Percentiles rank a stretch among this genome's conserved stretches.
Conservation (phyloP, 1,140 invertebrate species). For the Lepidotrigona ventralis region DNA sequence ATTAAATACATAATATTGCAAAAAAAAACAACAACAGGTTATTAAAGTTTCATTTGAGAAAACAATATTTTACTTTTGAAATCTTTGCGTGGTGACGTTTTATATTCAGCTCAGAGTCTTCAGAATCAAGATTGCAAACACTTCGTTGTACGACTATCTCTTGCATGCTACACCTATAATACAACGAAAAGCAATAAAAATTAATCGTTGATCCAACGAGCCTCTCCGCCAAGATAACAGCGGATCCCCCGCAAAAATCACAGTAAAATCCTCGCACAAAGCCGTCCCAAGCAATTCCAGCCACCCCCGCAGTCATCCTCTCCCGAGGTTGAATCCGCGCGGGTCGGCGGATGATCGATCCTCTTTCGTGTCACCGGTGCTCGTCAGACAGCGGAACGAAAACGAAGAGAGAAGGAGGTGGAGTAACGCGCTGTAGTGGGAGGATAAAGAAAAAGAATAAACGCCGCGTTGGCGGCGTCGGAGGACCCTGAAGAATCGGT, state of each 20-base stretch:
- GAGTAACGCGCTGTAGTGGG: conserved; percentile 40
- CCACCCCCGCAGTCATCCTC: conserved; percentile 11
- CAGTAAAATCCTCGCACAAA: background rate
- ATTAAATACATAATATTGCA: no score
- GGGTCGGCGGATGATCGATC: conserved; percentile 54
- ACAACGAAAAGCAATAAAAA: no score
- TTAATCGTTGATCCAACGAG: no score
- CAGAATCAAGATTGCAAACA: no score
- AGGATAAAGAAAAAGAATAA: conserved; percentile 56
- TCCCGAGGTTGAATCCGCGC: conserved; percentile 18
- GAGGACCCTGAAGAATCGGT: conserved; percentile 63
- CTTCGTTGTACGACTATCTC: no score
- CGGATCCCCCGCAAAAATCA: background rate
- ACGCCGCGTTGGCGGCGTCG: conserved; percentile 63
- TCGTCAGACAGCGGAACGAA: conserved; percentile 46
- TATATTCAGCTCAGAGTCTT: no score
- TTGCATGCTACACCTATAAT: no score
- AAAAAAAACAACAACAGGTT: no score
- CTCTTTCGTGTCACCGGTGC: conserved; percentile 62
- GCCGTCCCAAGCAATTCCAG: background rate
- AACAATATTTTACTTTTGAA: no score
- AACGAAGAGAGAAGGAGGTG: conserved; percentile 39
- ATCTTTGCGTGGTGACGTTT: no score
- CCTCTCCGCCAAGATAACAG: background rate
- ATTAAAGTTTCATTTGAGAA: no score